phyloP scores from a whole-genome alignment of 2,797 vertebrate genomes.

The Manis pentadactyla region DNA sequence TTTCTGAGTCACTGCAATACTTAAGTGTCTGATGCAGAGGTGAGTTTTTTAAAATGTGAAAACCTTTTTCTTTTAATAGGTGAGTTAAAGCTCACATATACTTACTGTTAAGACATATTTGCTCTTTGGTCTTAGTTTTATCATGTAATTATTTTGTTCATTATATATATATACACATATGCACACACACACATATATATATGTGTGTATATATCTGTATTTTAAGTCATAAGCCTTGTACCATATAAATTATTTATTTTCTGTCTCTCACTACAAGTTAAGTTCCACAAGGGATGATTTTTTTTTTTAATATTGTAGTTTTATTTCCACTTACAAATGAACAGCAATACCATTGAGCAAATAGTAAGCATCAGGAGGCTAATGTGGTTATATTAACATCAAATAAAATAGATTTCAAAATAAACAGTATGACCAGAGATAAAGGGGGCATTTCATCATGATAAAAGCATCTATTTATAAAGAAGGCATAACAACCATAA shows the following conservation, averaged over 20 bases:
- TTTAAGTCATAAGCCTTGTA: neutral
- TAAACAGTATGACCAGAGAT: neutral
- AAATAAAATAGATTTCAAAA: constrained; percentile 52
- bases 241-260: neutral
- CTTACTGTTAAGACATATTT: neutral
- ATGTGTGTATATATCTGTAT: neutral
- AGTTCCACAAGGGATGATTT: neutral
- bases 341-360: neutral
- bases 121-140: neutral
- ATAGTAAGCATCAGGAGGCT: neutral
- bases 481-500: neutral
- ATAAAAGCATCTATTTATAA: constrained; percentile 21
- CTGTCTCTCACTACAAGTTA: constrained; percentile 15
- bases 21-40: neutral
- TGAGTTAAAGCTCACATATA: neutral
- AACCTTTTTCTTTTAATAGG: neutral
- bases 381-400: neutral
- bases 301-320: neutral
- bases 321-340: constrained; percentile 42
- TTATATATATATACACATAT: neutral
- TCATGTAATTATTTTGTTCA: neutral
- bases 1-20: neutral
- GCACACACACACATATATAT: neutral
- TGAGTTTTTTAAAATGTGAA: neutral
- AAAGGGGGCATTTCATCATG: neutral